Base-by-base conservation (phyloP, 2,113 vertebrate genomes). In the Sorex araneus region DNA sequence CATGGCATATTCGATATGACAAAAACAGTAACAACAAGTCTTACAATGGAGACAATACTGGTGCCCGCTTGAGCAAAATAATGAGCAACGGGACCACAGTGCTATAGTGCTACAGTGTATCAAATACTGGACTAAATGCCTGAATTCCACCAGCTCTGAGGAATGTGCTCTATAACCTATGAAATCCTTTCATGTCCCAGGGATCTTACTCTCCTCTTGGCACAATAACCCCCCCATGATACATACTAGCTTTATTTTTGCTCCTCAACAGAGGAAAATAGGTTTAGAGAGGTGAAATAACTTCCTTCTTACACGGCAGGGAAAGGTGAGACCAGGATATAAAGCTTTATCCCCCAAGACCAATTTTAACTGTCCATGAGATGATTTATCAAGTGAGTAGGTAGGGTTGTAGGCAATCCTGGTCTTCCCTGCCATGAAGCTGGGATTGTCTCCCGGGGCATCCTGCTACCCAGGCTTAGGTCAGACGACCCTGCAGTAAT, bases 231-330 rank as follows among this genome's bases (percentile, higher is more conserved):
- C 9, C 9, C 27, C 28, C 10, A 15, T 57, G 69, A 36, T 19
- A 43, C 77, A 57, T 45, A 34, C 43, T 77, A 91, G 57, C 93
- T 92, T 90, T 78, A 73, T 84, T 27, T 71, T 60, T 57, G 1
- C 40, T 69, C 69, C 34, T 84, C 78, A 73, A 21, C 81, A 81
- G 47, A 96, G 81, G 47, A 78, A 81, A 90, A 36, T 18, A 54
- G 67, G 36, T 23, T 27, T 50, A 40, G 71, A 83, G 77, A 96
- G 30, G 76, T 77, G 43, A 74, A 85, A 67, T 18, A 30, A 40
- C 43, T 69, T 69, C 70, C 34, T 87, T 76, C n/a, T 67, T 66
- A 54, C 71, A 28, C 60, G 64, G 10, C 43, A 83, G 43, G 25
- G 77, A 79, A 69, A n/a, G 50, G 15, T 2, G 64, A 60, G 50